phyloP scores from a whole-genome alignment of 2,113 vertebrate genomes.

The Catharus bicknelli region DNA sequence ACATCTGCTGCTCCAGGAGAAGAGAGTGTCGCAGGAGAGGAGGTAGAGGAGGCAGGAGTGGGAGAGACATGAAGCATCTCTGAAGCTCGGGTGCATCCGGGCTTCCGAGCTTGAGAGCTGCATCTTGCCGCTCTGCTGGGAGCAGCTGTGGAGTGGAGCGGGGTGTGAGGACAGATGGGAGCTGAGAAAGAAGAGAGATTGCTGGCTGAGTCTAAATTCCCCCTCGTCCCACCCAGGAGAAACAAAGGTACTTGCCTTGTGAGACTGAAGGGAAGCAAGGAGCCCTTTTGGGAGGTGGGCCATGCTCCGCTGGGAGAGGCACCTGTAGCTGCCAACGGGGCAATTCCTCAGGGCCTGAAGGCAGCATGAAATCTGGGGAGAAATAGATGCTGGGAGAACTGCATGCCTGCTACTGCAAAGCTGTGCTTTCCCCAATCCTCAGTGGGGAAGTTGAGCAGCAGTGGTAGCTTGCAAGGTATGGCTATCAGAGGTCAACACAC shows the following conservation, averaged over 20 bases:
- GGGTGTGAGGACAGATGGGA: constrained; percentile 69
- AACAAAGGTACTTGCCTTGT: constrained; percentile 45
- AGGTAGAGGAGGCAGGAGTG: constrained; percentile 57
- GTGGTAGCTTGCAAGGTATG: rapidly evolving
- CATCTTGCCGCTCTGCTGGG: constrained; percentile 48
- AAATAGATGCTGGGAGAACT: neutral
- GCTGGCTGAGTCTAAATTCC: constrained; percentile 53
- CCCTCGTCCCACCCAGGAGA: constrained; percentile 28
- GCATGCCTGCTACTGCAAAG: neutral
- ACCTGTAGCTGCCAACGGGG: rapidly evolving
- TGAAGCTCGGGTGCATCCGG: constrained; percentile 55
- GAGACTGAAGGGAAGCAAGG: constrained; percentile 13
- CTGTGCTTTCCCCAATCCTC: neutral
- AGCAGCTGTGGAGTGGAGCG: constrained; percentile 58
- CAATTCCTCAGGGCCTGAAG: neutral
- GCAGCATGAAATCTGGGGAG: rapidly evolving
- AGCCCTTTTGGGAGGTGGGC: neutral
- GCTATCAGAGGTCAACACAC: neutral
- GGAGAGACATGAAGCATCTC: constrained; percentile 56
- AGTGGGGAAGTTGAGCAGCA: neutral
- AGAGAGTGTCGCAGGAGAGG: constrained; percentile 43
- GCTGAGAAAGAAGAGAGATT: constrained; percentile 59
- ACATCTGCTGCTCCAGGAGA: constrained; percentile 62
- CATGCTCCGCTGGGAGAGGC: neutral
- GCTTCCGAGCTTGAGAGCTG: constrained; percentile 40